Evolutionary conservation across 1,140 invertebrate genomes (phyloP).

Genomic region (Leucophenga varia): DNA sequence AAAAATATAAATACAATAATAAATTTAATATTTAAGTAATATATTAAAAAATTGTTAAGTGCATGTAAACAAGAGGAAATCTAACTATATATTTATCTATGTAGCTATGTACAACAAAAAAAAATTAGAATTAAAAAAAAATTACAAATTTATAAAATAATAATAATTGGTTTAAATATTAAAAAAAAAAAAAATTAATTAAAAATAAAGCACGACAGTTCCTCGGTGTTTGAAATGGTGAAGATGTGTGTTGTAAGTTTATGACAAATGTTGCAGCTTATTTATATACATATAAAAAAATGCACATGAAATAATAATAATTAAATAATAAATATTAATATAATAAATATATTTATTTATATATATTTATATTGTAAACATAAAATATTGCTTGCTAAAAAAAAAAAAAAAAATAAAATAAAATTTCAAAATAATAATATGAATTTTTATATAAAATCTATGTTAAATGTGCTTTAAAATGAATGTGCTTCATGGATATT

Average conservation of each 20-base stretch:
- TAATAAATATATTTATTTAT: not conserved
- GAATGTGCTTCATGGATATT: conserved; percentile 42
- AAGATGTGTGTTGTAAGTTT: conserved; percentile 32
- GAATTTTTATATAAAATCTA: conserved; percentile 14
- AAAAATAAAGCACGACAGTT: conserved; percentile 52
- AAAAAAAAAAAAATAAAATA: too few relatives aligned
- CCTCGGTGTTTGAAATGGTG: conserved; percentile 51
- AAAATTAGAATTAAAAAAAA: conserved; percentile 29
- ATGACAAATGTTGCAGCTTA: conserved; percentile 12
- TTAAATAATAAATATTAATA: conserved; percentile 8
- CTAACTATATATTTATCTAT: too few relatives aligned
- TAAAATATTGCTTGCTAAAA: not conserved
- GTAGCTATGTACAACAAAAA: conserved; percentile 17
- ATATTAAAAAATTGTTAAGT: too few relatives aligned
- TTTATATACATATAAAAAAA: conserved; percentile 16
- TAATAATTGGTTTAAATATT: conserved; percentile 12
- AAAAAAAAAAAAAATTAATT: conserved; percentile 28
- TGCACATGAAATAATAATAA: conserved; percentile 8
- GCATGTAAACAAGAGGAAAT: too few relatives aligned
- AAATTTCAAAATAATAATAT: conserved; percentile 4
- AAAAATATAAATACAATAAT: conserved; percentile 20
- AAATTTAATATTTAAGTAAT: too few relatives aligned
- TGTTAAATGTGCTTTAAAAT: conserved; percentile 50
- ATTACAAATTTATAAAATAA: conserved; percentile 22
- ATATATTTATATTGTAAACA: not conserved